phyloP scores from a whole-genome alignment of 2,113 vertebrate species.

The Coreoperca whiteheadi region DNA sequence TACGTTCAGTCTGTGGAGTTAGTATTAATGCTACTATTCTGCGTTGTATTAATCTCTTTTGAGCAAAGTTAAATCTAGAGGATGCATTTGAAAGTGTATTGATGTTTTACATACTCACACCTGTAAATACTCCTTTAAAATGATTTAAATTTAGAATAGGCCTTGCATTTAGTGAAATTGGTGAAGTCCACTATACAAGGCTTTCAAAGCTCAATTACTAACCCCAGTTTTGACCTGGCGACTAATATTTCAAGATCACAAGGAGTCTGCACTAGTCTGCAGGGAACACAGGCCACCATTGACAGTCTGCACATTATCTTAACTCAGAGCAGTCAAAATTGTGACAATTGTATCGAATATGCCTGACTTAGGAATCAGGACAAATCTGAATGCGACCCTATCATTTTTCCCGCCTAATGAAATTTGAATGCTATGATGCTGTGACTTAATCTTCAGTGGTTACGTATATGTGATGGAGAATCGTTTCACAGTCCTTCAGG shows the following conservation, averaged over 20 bases:
- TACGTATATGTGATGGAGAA: not conserved
- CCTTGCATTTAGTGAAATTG: not conserved
- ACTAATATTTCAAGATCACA: not conserved
- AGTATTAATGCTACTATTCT: no score
- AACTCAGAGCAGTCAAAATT: not conserved
- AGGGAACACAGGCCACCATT: not conserved
- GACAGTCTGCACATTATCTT: not conserved
- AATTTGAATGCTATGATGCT: not conserved
- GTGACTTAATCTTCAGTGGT: not conserved
- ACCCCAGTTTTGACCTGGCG: not conserved
- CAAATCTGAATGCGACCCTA: not conserved
- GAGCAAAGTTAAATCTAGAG: no score
- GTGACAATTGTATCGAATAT: not conserved
- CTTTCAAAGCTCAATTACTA: not conserved
- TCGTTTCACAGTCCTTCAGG: not conserved
- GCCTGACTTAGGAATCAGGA: not conserved
- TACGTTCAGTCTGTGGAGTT: no score
- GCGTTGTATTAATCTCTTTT: no score
- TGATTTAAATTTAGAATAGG: not conserved
- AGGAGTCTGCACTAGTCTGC: constrained; percentile 3
- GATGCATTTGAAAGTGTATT: no score
- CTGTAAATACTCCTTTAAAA: no score
- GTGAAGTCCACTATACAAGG: not conserved
- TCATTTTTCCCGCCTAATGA: not conserved
- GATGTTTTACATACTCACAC: no score